Base-by-base conservation (phyloP, 2,113 vertebrate genomes). In the Rhagologus leucostigma region DNA sequence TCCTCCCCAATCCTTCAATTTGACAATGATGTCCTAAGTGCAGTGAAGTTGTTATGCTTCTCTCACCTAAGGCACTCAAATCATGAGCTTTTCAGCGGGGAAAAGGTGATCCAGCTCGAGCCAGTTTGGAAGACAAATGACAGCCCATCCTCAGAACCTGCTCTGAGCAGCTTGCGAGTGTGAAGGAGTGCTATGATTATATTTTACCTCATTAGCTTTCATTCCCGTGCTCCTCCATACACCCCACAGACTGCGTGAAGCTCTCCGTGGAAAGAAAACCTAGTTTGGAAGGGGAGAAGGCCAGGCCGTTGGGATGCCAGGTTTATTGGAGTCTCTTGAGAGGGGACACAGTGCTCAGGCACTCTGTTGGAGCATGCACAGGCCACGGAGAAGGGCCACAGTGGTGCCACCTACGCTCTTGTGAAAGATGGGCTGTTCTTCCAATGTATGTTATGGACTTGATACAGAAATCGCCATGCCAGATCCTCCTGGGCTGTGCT, bases 1-100 rank as follows among this genome's bases (percentile, higher is more conserved):
- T 95, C 89, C 89, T 95, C 76, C 80, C 87, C 49, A 68, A 0
- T 42, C 67, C 67, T 93, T 89, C 84, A 88, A 65, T 83, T 55
- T 89, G 82, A 88, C 87, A 91, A 80, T 37, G 84, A 84, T 71
- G 82, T 77, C 92, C 93, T 88, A 80, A 90, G 71, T 86, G 82
- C 52, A 5, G 63, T 17, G 57, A 81, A 90, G 44, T 37, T 89
- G 52, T 87, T 87, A 69, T 2, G 41, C 21, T 29, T 84, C 84
- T 93, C 81, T 91, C 53, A 76, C 87, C 81, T 56, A 42, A 71
- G 89, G 55, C 53, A 50, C 52, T 84, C 74, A 50, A 83, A 96
- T 73, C 44, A 57, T 4, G 41, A 95, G 63, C 47, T n/a, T 90
- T 96, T 83, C 82, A 86, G 39, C 11, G 33, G 24, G 24, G 49